These are phyloP conservation scores for Actias luna DNA, from an alignment of 2,888 invertebrate genomes.

Conservation along the genomic window DNA sequence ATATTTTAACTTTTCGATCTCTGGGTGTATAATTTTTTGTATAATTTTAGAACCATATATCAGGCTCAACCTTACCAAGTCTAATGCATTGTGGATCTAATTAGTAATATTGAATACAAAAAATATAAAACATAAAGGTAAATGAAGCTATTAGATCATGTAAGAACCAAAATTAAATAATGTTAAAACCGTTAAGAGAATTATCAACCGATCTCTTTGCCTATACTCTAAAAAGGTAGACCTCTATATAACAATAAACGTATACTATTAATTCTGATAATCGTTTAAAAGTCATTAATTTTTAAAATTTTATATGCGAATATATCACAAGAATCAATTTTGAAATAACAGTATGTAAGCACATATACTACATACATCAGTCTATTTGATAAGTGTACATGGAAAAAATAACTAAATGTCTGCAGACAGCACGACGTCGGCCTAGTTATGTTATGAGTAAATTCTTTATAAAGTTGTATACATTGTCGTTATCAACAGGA, in stretches of 20 bases:
- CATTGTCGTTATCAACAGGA: conserved; percentile 55
- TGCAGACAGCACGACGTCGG: conserved; percentile 10
- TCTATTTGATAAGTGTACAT: neutral
- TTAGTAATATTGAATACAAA: no score
- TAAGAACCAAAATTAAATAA: no score
- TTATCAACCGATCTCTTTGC: no score
- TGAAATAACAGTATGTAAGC: neutral
- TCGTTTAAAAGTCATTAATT: neutral
- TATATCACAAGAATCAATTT: neutral
- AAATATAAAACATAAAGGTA: no score
- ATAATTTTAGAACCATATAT: no score
- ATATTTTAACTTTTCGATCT: neutral
- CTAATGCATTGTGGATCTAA: no score
- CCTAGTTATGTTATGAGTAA: conserved; percentile 17
- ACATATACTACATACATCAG: neutral
- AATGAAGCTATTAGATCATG: no score
- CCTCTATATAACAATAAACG: neutral
- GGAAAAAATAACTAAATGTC: conserved; percentile 5
- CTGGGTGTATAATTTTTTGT: no score
- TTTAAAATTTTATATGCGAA: neutral
- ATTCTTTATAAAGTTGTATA: conserved; percentile 20
- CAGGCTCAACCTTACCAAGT: neutral
- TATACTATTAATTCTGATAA: neutral
- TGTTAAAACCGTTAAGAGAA: no score
- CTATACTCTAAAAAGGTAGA: neutral